These are phyloP conservation scores for Calameuta pallipes DNA, from an alignment of 2,888 invertebrate genomes.

Conservation along the genomic window DNA sequence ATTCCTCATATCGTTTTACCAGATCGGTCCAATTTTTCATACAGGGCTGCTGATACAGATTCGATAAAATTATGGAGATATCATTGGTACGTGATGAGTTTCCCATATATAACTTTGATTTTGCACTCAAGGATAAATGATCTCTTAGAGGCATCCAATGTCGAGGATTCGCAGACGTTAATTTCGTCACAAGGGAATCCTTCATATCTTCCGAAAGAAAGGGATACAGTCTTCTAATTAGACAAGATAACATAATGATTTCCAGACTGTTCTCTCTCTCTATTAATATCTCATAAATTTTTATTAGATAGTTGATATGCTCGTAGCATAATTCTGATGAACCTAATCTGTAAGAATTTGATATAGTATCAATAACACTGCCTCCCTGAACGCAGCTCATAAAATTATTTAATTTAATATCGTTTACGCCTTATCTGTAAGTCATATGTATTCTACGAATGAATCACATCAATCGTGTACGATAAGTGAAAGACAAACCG, in stretches of 20 bases:
- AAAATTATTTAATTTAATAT: not conserved
- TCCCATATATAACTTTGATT: conserved; percentile 8
- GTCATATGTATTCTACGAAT: not conserved
- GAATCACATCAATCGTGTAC: not conserved
- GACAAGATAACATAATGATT: conserved; percentile 41
- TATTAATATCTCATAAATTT: conserved; percentile 40
- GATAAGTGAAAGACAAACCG: conserved; percentile 36
- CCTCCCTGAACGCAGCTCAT: too few species aligned
- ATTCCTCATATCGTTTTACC: conserved; percentile 33
- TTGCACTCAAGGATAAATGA: conserved; percentile 22
- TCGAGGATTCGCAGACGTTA: conserved; percentile 10
- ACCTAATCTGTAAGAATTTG: conserved; percentile 40
- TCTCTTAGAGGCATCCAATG: conserved; percentile 28
- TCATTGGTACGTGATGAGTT: not conserved
- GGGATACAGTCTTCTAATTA: conserved; percentile 50
- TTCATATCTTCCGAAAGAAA: conserved; percentile 45
- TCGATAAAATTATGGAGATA: conserved; percentile 6
- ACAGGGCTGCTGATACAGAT: not conserved
- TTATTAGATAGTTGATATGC: conserved; percentile 50
- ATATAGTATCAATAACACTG: not conserved
- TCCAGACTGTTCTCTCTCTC: conserved; percentile 43
- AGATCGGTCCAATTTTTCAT: conserved; percentile 44
- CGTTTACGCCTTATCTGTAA: not conserved
- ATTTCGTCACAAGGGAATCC: conserved; percentile 29
- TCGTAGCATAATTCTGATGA: conserved; percentile 46